Evolutionary conservation across 2,888 invertebrate genomes (phyloP).

Genomic region (Trichogramma evanescens): DNA sequence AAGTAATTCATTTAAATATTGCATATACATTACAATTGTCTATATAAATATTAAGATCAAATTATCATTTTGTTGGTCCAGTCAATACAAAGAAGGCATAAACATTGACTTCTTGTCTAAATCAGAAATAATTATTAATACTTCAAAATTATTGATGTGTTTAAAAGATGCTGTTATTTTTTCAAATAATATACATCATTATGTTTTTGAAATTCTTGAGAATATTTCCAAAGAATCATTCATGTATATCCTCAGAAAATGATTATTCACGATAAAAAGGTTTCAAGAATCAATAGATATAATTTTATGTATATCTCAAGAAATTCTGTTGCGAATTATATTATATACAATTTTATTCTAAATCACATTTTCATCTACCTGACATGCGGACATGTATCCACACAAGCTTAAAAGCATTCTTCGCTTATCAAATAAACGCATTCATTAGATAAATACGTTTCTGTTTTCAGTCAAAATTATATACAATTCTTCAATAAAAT

Average conservation of each 20-base stretch:
- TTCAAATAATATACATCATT: too few relatives aligned
- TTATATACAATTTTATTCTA: conserved; percentile 2
- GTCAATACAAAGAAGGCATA: too few relatives aligned
- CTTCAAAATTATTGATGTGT: not conserved
- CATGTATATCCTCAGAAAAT: too few relatives aligned
- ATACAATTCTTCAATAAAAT: not conserved
- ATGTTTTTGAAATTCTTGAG: too few relatives aligned
- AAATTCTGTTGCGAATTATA: not conserved
- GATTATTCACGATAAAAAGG: not conserved
- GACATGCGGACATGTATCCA: not conserved
- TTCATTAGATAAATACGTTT: not conserved
- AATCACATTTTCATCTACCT: not conserved
- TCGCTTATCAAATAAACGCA: not conserved
- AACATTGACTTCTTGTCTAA: too few relatives aligned
- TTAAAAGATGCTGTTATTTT: too few relatives aligned
- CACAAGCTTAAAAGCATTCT: not conserved
- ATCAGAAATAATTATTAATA: conserved; percentile 1
- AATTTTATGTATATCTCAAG: not conserved
- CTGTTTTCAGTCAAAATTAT: conserved; percentile 2
- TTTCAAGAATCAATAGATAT: not conserved
- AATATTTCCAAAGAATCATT: too few relatives aligned
- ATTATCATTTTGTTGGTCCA: too few relatives aligned
- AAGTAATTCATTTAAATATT: not conserved
- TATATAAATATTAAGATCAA: not conserved
- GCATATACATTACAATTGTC: conserved; percentile 4